Evolutionary conservation across 2,797 vertebrate species (phyloP), one percentile per base, ranked within the genome.

Genomic region (Scolopax rusticola): DNA sequence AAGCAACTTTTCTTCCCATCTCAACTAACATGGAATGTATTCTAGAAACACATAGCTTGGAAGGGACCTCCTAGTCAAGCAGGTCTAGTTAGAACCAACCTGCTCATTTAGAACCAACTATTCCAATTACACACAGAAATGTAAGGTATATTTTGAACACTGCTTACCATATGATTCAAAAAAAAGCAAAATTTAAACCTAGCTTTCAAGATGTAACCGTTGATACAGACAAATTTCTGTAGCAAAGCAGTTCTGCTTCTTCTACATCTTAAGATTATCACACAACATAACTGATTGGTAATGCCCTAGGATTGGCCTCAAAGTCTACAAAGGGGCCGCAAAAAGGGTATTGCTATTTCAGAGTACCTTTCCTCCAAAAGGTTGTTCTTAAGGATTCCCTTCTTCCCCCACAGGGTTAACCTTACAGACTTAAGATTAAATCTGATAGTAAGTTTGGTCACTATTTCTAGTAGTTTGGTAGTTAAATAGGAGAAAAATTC

Each of bases 141-240:
- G 74, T 0, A 3, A 84, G 8, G n/a, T 15, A 33, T 8, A 33
- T 71, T 91, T 78, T 69, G 25, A 87, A 86, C 61, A 53, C 23
- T 73, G 82, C 74, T 83, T 93, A 63, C 88, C 41, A 81, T 69
- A 80, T 54, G 32, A 93, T 94, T 90, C 50, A 97, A 97, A 98
- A 97, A 98, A 98, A 95, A 87, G 41, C 57, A 89, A 83, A 95
- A 71, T 76, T 97, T 97, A 97, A 98, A 98, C 91, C 51, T 16
- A 1, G 13, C 47, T 51, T 93, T 74, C 40, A 76, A 60, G 81
- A 92, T 57, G 95, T 91, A 98, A 97, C 92, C 82, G 84, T 89
- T 90, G 87, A 89, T 61, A 84, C 21, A 93, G 79, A 90, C 65
- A 24, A 90, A 85, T 23, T 97, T 97, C 97, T 98, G 96, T 92